Percentiles rank a stretch among this genome's conserved stretches.
phyloP scores from a whole-genome alignment of 2,888 invertebrate genomes.

The Cheiracanthium punctorium region DNA sequence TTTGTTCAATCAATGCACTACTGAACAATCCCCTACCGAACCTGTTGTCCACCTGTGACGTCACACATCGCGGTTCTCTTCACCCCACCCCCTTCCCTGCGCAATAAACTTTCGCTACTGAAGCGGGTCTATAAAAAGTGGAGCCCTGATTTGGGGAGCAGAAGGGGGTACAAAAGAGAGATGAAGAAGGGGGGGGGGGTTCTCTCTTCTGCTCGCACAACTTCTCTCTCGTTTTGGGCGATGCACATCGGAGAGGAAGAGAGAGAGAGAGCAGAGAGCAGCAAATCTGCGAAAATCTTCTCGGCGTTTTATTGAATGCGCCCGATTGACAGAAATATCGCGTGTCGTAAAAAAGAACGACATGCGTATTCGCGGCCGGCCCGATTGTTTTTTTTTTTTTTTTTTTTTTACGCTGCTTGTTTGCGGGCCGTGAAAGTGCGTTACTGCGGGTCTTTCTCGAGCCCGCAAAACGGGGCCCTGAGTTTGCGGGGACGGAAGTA shows the following conservation, averaged over 20 bases:
- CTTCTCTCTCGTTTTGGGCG: no score
- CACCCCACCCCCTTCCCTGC: background rate
- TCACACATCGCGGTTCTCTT: slow-evolving; percentile 9
- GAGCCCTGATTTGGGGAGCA: slow-evolving; percentile 29
- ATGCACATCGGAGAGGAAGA: no score
- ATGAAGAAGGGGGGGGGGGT: no score
- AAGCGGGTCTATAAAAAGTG: slow-evolving; percentile 47
- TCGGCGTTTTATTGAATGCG: background rate
- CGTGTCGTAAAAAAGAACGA: background rate
- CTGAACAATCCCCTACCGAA: slow-evolving; percentile 2
- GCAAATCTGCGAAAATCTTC: background rate
- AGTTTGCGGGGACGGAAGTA: background rate
- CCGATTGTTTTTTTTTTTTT: no score
- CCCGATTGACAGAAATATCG: background rate
- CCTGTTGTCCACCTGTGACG: slow-evolving; percentile 61
- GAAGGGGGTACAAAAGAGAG: background rate
- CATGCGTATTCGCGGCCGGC: background rate
- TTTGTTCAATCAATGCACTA: background rate
- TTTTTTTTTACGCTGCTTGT: slow-evolving; percentile 6
- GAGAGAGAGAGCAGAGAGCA: no score
- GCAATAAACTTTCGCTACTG: slow-evolving; percentile 52
- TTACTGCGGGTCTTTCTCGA: background rate
- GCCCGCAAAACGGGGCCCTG: no score
- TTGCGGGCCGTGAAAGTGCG: background rate
- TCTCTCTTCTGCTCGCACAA: no score